Evolutionary conservation across 2,113 vertebrate genomes (phyloP), one percentile per base, ranked within the genome.

Genomic region (Phasianus colchicus): DNA sequence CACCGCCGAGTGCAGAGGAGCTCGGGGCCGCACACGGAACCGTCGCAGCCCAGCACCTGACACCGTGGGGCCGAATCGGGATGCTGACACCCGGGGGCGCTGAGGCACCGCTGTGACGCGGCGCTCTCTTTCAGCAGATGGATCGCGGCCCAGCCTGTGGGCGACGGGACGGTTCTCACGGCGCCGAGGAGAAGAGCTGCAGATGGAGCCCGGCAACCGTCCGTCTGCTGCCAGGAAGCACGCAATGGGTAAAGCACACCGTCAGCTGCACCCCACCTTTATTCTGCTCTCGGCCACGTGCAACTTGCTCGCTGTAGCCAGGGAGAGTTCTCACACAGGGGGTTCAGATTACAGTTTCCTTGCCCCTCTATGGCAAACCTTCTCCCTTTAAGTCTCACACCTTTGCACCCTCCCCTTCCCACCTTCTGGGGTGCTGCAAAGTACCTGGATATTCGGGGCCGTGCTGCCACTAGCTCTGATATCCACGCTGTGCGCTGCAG

Each of bases 211-310:
- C 99, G 99, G 95, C 95, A 97, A 45, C 99, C 99, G 97, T 57
- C 97, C 13, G 40, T 88, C 47, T 98, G 98, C 94, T 88, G 97
- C 1, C 99, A 99, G 96, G 99, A 99, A 78, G 98, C 97, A 18
- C 99, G 99, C 99, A 99, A 99, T 36, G 98, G 99, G 99, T 99
- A 97, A 97, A 98, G 40, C 47, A 34, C 4, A 29, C 32, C 19
- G 0, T 19, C 82, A 24, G 1, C 61, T 21, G 76, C 20, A 9
- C 45, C 0, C 1, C 36, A 42, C 61, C 6, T 1, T 3, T 42
- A 50, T 29, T 38, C 76, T 48, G 45, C 45, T 47, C 10, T 21
- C 19, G 10, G 45, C 8, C 43, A 7, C 4, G 48, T 27, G 38
- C 9, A 43, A 13, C 45, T 21, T 43, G 38, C 10, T 2, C 45